These are phyloP conservation scores for Octonoba sinensis DNA, from an alignment of 2,888 invertebrate species.

Conservation along the genomic window DNA sequence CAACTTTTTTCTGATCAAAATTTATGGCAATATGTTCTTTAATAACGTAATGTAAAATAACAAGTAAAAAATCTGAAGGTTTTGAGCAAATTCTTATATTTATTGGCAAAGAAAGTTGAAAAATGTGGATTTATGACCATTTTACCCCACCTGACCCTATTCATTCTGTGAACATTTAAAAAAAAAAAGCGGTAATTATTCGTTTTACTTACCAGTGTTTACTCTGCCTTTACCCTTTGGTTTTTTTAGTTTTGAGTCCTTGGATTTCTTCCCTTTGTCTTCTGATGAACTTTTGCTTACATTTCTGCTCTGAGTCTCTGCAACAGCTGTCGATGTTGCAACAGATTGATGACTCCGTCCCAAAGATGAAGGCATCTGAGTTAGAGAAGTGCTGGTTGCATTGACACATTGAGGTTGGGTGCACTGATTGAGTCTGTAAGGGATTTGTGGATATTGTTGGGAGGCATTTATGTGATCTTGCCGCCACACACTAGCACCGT, in stretches of 20 bases:
- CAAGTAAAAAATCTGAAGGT: too few relatives aligned
- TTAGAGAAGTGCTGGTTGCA: background rate
- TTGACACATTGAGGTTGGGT: constrained; percentile 3
- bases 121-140: too few relatives aligned
- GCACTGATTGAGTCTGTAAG: background rate
- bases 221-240: constrained; percentile 34
- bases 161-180: too few relatives aligned
- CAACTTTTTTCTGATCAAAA: too few relatives aligned
- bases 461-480: background rate
- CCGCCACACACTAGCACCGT: constrained; percentile 7
- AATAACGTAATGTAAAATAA: too few relatives aligned
- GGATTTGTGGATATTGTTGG: background rate
- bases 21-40: too few relatives aligned
- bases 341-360: background rate
- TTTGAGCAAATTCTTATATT: too few relatives aligned
- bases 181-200: too few relatives aligned
- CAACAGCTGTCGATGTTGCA: background rate
- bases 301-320: background rate
- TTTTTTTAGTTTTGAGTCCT: constrained; percentile 14
- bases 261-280: constrained; percentile 30
- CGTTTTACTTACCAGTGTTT: constrained; percentile 35
- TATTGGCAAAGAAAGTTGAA: too few relatives aligned
- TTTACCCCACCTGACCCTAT: too few relatives aligned
- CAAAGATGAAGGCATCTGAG: background rate
- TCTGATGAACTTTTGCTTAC: background rate